These are phyloP conservation scores for Gymnodraco acuticeps DNA, from an alignment of 2,797 vertebrate genomes.

Conservation along the genomic window DNA sequence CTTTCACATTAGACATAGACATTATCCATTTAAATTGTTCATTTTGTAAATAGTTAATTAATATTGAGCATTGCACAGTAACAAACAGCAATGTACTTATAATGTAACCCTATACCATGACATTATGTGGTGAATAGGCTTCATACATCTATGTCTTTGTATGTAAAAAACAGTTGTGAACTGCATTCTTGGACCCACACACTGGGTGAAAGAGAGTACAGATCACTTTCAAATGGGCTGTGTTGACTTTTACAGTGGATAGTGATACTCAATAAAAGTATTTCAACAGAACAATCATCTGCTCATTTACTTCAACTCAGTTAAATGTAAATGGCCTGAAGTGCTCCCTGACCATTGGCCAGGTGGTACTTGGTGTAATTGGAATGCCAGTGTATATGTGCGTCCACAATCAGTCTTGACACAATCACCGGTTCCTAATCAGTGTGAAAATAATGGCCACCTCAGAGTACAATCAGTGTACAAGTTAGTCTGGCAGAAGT, in stretches of 20 bases:
- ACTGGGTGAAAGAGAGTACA: constrained; percentile 10
- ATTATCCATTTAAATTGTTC: not conserved
- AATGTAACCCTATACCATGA: not conserved
- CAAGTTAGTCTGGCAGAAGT: constrained; percentile 59
- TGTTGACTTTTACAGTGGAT: constrained; percentile 30
- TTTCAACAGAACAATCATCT: constrained; percentile 48
- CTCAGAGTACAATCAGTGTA: constrained; percentile 71
- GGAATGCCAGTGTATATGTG: constrained; percentile 55
- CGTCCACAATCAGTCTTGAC: constrained; percentile 63
- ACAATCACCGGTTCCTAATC: constrained; percentile 75
- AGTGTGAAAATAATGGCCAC: constrained; percentile 73
- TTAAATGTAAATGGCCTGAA: constrained; percentile 57
- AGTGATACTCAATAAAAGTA: constrained; percentile 23
- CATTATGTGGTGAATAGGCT: not conserved
- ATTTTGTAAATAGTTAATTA: not conserved
- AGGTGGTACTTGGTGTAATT: constrained; percentile 64
- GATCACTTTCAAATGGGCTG: not conserved
- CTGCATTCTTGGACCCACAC: constrained; percentile 3
- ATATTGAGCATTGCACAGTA: too few species aligned
- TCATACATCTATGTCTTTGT: not conserved
- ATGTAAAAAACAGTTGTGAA: not conserved
- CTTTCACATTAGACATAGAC: not conserved
- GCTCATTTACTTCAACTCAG: constrained; percentile 41
- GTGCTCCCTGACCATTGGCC: constrained; percentile 47
- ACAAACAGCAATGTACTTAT: not conserved